These are phyloP conservation scores for Teleogryllus oceanicus DNA, from an alignment of 2,888 invertebrate genomes.

Conservation along the genomic window DNA sequence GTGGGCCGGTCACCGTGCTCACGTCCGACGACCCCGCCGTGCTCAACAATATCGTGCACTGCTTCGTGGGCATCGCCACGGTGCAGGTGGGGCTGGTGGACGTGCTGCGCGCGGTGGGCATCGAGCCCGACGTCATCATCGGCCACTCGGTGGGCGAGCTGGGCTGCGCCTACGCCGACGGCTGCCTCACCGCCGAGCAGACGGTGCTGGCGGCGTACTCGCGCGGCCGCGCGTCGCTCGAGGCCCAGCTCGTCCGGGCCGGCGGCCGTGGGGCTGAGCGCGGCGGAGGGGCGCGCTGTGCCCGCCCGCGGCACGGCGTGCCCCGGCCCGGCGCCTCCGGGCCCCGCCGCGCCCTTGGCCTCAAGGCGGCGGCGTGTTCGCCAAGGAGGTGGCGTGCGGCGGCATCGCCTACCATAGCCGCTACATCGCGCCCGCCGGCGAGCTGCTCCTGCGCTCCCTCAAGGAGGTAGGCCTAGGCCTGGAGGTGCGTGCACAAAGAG, in stretches of 20 bases:
- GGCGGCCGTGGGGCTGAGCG: too few species aligned
- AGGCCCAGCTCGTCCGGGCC: constrained; percentile 66
- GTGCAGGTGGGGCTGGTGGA: constrained; percentile 62
- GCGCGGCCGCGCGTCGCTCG: constrained; percentile 70
- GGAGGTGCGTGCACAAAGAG: too few species aligned
- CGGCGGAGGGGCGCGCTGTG: constrained; percentile 36
- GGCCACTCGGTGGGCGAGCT: constrained; percentile 66
- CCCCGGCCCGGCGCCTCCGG: too few species aligned
- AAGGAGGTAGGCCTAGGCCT: constrained; percentile 43
- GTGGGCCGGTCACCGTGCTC: constrained; percentile 59
- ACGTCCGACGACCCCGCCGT: constrained; percentile 58
- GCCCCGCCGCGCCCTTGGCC: constrained; percentile 46
- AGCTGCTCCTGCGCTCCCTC: constrained; percentile 47
- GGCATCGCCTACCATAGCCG: constrained; percentile 42
- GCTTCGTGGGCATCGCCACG: constrained; percentile 72
- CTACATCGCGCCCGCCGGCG: constrained; percentile 47
- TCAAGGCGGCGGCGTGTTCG: constrained; percentile 38
- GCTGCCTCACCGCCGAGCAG: constrained; percentile 57
- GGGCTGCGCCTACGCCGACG: constrained; percentile 64
- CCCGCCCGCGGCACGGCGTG: too few species aligned
- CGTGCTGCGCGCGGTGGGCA: constrained; percentile 56
- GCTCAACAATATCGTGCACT: constrained; percentile 65
- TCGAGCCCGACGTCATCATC: constrained; percentile 70
- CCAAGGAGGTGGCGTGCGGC: constrained; percentile 40
- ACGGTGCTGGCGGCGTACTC: constrained; percentile 56